Evolutionary conservation across 1,140 invertebrate genomes (phyloP), one percentile per base, ranked within the genome.

Genomic region (Drosophila pruinosa): DNA sequence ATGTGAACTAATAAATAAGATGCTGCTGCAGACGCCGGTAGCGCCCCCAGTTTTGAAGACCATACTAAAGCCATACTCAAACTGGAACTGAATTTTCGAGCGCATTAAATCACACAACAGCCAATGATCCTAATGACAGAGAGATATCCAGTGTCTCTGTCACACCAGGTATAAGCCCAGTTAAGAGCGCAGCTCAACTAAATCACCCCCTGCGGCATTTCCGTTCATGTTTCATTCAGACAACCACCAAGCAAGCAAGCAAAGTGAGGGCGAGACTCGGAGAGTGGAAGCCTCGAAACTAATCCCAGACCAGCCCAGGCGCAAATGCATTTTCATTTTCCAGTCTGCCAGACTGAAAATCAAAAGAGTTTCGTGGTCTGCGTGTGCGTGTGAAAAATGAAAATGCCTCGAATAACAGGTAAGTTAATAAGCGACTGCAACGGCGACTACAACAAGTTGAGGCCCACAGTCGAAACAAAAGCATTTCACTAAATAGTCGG

Each of bases 351-450:
- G 53, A 12, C 28, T 21, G 38, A 5, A 21, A 41, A 39, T n/a
- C n/a, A n/a, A n/a, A n/a, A 31, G 48, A 58, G 47, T 36, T 52
- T 61, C 75, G 39, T 28, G 21, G 63, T 59, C 45, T 65, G 59
- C 36, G 53, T 67, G 72, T 76, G 80, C 81, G 80, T 86, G 81
- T 81, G 77, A 85, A 80, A 82, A 86, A 76, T 62, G 61, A 76
- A 86, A 80, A 86, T 81, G 72, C 75, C 61, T 68, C 59, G 57
- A 59, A 76, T 76, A 67, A 70, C 81, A 85, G 80, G 81, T 86
- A 86, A 81, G 80, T 86, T 86, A 85, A 86, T 86, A 86, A 85
- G 80, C 76, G 48, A 62, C 58, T 28, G 41, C 53, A 22, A 22
- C 47, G 38, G 22, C 28, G 14, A 26, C 43, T 48, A 21, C 26